Evolutionary conservation across 2,888 invertebrate species (phyloP).

Genomic region (Eumacrocentrus americanus): DNA sequence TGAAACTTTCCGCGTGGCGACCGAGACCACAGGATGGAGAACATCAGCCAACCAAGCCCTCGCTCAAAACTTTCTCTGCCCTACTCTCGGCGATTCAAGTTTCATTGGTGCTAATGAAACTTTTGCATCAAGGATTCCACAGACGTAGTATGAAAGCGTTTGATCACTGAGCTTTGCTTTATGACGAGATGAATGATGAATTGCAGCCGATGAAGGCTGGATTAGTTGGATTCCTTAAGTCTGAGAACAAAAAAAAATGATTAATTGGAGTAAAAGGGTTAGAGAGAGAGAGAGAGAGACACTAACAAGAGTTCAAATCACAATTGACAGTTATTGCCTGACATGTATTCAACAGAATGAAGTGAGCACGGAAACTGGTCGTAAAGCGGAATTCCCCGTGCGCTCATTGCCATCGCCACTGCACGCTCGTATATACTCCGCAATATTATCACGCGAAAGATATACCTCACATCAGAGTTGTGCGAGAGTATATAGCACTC

Average conservation of each 20-base stretch:
- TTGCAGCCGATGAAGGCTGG: too few relatives aligned
- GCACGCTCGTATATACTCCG: not conserved
- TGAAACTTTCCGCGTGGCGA: constrained; percentile 43
- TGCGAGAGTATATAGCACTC: too few relatives aligned
- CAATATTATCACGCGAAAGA: constrained; percentile 11
- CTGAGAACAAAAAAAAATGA: too few relatives aligned
- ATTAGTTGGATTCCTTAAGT: too few relatives aligned
- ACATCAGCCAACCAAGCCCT: too few relatives aligned
- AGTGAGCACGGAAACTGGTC: not conserved
- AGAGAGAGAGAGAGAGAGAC: too few relatives aligned
- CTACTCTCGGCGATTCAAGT: constrained; percentile 19
- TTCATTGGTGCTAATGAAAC: constrained; percentile 24
- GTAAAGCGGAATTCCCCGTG: not conserved
- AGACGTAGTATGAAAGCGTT: too few relatives aligned
- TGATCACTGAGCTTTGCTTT: not conserved
- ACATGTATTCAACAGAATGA: not conserved
- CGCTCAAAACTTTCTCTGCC: constrained; percentile 8
- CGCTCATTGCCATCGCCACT: not conserved
- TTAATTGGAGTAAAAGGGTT: too few relatives aligned
- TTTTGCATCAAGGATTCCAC: not conserved
- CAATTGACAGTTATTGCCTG: not conserved
- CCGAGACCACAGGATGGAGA: constrained; percentile 14
- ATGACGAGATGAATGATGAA: too few relatives aligned
- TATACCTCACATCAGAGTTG: not conserved
- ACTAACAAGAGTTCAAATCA: too few relatives aligned